Evolutionary conservation across 37 sponge, comb jelly and placozoan genomes (phyloP), one percentile per base, ranked within the genome.

Genomic region (Cliona cf. orientalis): DNA sequence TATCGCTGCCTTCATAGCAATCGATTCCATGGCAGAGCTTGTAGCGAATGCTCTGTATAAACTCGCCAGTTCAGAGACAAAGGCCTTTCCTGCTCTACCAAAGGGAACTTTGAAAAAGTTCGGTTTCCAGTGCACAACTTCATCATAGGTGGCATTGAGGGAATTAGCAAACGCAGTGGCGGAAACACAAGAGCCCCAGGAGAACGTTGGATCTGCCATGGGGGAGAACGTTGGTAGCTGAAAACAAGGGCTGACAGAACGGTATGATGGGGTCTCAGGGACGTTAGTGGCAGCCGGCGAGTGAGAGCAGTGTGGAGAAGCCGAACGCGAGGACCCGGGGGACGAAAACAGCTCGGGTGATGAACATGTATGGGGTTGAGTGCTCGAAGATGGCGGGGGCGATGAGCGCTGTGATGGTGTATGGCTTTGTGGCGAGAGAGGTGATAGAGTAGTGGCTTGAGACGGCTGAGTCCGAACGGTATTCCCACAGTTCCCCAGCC

Each of bases 51-150:
- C 80, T 2, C 40, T 21, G 41, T 57, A 79, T 23, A 79, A 57
- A 4, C 80, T 29, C 7, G 58, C 36, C 14, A 79, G 56, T 46
- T 79, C 80, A 12, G 38, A 29, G 9, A 79, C 80, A 67, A 79
- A 79, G 40, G 36, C 38, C 33, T 79, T 79, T 31, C 80, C 69
- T 68, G 28, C 40, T 6, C 26, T 68, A 6, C 80, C 80, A 68
- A 41, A 63, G 26, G 80, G 80, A 7, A 67, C 42, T 25, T 3
- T 35, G 33, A 67, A 67, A 28, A 41, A 7, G 7, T 66, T 46
- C 39, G 38, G 5, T 33, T 66, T 33, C 64, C 64, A 62, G 45
- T 78, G 78, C 19, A 64, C 49, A 64, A 78, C 66, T 40, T 78
- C 78, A 38, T 35, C 17, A 78, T 78, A 78, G 33, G 66, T 29